Evolutionary conservation across 2,888 invertebrate genomes (phyloP), one percentile per base, ranked within the genome.

Genomic region (Drosophila pseudotakahashii): DNA sequence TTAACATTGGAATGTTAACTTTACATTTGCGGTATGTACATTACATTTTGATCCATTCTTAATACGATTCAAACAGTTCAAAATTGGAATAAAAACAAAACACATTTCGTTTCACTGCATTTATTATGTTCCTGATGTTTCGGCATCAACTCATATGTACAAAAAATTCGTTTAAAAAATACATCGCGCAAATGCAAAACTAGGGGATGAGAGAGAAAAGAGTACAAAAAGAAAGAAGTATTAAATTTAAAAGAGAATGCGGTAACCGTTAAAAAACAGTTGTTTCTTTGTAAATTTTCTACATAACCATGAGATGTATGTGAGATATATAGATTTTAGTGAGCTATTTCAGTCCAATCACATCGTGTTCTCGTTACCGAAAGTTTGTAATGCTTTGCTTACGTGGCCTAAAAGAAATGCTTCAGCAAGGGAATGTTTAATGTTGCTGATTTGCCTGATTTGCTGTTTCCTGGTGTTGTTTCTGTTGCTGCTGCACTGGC

Each of bases 401-500:
- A 26, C 11, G 11, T 52, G 37, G 23, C 39, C 51, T 37, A 47
- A 55, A 32, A 23, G 7, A 47, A 54, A 54, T 41, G 62, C 34
- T n/a, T n/a, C 26, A 48, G 37, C 53, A 34, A 62, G n/a, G 66
- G 64, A 67, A 67, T 67, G 64, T 14, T 66, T 67, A 48, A n/a
- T 75, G 77, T 70, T 83, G 80, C 62, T 72, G 83, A 14, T 36
- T 37, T 36, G 45, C 52, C 41, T 45, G 50, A 41, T 37, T 41
- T 67, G 34, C n/a, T 41, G 78, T 54, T 87, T 88, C 14, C 34
- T 48, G 53, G 41, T 74, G 62, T 11, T 54, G 79, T 51, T 88
- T 88, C 11, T 78, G 85, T 59, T 74, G 84, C 55, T 83, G 89
- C 36, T 77, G 78, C 50, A 77, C 75, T 45, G 64, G 77, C 45